Base-by-base conservation (phyloP, 2,888 invertebrate genomes). In the Sesamia inferens region DNA sequence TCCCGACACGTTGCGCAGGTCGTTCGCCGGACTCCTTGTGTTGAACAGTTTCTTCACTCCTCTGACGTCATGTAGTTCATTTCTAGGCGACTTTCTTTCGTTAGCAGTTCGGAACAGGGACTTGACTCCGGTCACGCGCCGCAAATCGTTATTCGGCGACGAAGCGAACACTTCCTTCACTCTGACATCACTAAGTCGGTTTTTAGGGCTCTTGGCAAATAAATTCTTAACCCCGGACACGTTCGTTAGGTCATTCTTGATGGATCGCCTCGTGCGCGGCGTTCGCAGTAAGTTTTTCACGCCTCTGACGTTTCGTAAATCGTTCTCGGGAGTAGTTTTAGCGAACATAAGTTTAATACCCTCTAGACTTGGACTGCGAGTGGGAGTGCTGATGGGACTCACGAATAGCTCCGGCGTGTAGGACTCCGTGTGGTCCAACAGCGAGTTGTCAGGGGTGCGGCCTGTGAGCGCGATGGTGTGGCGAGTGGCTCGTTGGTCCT, bases 171-270 rank as follows among this genome's bases (percentile, higher is more conserved):
- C 82, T 63, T 90, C 90, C 68, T 96, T 95, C 0, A 96, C 89
- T 66, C 94, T 91, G 92, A 86, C 87, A n/a, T 86, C 82, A 68
- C 80, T 87, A 39, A 86, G 42, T 3, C 86, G 90, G 77, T 95
- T 95, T 58, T 81, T 89, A 0, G 95, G 94, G 3, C 93, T 91
- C 58, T 85, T 90, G 0, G 88, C 90, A 77, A 95, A 93, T 10
- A 95, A 78, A 7, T 87, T 81, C 77, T 95, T 96, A 0, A 96
- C 91, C 1, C 96, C 96, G 0, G 88, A 79, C 2, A 96, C 92
- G 58, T 95, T 86, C 0, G 91, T 92, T 68, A 96, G 82, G 77
- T 96, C 96, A 77, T 96, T 94, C 48, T 77, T 90, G 68, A 88
- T 76, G 0, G 95, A 94, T 44, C 88, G 89, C 42, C 92, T 87